Conservation (phyloP, 2,113 vertebrate species). For the Lampris incognitus region DNA sequence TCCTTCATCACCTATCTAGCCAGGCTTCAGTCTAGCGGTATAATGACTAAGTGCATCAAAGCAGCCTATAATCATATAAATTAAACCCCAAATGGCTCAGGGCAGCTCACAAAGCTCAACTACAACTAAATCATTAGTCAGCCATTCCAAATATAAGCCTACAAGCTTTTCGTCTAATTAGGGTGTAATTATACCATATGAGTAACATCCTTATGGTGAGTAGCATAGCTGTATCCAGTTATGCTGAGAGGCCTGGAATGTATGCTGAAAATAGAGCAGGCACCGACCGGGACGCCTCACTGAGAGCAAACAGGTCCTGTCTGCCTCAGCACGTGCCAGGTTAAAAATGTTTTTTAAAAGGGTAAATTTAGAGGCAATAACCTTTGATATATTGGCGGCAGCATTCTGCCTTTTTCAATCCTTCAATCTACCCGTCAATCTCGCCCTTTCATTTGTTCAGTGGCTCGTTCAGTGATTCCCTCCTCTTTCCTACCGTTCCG, state of each 20-base stretch:
- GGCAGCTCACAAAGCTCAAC: slow-evolving; percentile 28
- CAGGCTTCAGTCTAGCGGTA: slow-evolving; percentile 23
- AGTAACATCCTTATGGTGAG: slow-evolving; percentile 29
- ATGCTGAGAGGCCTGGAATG: slow-evolving; percentile 2
- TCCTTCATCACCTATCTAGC: background rate
- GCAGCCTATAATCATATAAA: slow-evolving; percentile 64
- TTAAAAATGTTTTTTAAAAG: slow-evolving; percentile 38
- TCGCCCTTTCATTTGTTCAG: slow-evolving; percentile 51
- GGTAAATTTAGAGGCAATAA: slow-evolving; percentile 19
- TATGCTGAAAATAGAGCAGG: slow-evolving; percentile 43
- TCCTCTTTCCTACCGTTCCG: background rate
- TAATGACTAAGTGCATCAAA: slow-evolving; percentile 53
- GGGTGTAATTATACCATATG: slow-evolving; percentile 60
- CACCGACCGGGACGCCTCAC: slow-evolving; percentile 6
- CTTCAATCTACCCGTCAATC: background rate
- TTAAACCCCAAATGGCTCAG: slow-evolving; percentile 42
- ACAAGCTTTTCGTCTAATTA: slow-evolving; percentile 54
- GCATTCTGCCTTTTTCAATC: slow-evolving; percentile 12
- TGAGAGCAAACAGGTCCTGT: background rate
- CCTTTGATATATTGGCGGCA: slow-evolving; percentile 3
- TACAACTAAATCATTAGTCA: slow-evolving; percentile 64
- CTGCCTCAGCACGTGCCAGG: slow-evolving; percentile 1
- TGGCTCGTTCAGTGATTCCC: background rate
- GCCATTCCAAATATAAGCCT: slow-evolving; percentile 64
- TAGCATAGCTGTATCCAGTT: slow-evolving; percentile 29